Conservation (phyloP, 2,888 invertebrate species). For the Tachina grossa region DNA sequence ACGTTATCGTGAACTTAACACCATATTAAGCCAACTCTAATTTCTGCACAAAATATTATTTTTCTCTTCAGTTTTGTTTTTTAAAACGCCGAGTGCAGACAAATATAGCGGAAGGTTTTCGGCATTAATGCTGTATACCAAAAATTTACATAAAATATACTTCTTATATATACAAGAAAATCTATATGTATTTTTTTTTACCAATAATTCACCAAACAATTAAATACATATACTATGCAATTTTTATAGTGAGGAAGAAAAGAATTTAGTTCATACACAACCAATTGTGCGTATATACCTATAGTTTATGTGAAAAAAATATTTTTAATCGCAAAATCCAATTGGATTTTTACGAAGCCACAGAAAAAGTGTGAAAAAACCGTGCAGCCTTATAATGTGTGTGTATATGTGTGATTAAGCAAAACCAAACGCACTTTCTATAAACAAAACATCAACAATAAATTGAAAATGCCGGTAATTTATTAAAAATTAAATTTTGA, state of each 20-base stretch:
- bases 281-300: not conserved
- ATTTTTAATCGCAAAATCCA: constrained; percentile 35
- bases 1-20: not conserved
- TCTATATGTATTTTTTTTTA: constrained; percentile 48
- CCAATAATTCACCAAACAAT: constrained; percentile 23
- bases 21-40: constrained; percentile 24
- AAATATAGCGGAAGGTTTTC: not conserved
- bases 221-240: constrained; percentile 15
- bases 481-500: not conserved
- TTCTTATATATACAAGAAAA: constrained; percentile 43
- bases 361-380: constrained; percentile 17
- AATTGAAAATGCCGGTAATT: constrained; percentile 54
- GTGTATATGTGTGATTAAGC: constrained; percentile 3
- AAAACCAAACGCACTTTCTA: not conserved
- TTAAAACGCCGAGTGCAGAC: constrained; percentile 60
- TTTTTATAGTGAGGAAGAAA: not conserved
- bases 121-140: not conserved
- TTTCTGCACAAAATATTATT: constrained; percentile 52
- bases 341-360: constrained; percentile 25
- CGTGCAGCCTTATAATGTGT: not conserved
- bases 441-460: constrained; percentile 50
- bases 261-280: not conserved
- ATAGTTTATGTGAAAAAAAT: not conserved
- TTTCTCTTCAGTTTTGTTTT: constrained; percentile 62
- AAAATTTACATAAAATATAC: constrained; percentile 23